These are phyloP conservation scores for Heliconius ethilla DNA, from an alignment of 2,888 invertebrate species.

Conservation along the genomic window DNA sequence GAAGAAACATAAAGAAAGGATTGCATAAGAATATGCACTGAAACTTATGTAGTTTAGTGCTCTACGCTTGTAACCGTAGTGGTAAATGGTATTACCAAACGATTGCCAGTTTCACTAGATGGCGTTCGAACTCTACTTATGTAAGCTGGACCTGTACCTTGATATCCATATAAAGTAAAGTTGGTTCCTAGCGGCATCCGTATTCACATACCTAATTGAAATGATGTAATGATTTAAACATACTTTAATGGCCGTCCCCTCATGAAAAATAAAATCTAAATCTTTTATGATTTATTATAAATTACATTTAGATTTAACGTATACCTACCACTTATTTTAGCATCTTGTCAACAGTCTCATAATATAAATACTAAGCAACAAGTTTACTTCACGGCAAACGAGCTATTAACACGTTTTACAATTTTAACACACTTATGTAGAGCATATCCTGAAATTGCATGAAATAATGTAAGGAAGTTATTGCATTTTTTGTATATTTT, in stretches of 20 bases:
- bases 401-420: slow-evolving; percentile 24
- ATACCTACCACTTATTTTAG: neutral
- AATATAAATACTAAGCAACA: slow-evolving; percentile 27
- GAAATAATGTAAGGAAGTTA: neutral
- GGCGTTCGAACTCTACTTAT: slow-evolving; percentile 55
- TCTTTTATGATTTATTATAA: neutral
- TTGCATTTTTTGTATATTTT: neutral
- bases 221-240: slow-evolving; percentile 56
- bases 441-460: neutral
- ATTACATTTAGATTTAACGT: neutral
- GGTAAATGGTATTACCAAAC: slow-evolving; percentile 51
- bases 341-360: neutral
- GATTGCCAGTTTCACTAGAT: slow-evolving; percentile 53
- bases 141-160: slow-evolving; percentile 53
- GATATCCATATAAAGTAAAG: slow-evolving; percentile 64
- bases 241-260: neutral
- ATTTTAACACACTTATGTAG: slow-evolving; percentile 3
- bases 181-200: slow-evolving; percentile 62
- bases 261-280: too few species aligned
- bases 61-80: slow-evolving; percentile 33
- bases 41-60: slow-evolving; percentile 40
- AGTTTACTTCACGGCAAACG: slow-evolving; percentile 34
- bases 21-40: slow-evolving; percentile 25
- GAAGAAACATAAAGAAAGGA: neutral
- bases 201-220: slow-evolving; percentile 53